Evolutionary conservation across 2,113 vertebrate genomes (phyloP), one percentile per base, ranked within the genome.

Genomic region (Dromaius novaehollandiae): DNA sequence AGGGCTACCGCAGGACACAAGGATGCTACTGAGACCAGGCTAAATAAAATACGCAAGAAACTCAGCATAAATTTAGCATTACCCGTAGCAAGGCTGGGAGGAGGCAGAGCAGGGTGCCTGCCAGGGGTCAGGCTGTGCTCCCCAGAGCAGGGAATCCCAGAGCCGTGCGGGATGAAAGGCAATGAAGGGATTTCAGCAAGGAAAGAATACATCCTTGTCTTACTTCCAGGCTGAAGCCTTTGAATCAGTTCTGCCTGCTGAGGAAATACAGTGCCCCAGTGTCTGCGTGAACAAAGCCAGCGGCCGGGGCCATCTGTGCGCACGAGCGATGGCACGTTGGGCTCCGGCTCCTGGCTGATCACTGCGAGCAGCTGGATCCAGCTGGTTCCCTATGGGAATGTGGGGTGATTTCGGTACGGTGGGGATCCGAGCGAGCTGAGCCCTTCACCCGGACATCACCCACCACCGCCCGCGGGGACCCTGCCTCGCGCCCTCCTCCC

Each of bases 171-270:
- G 14, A 38, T 38, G 38, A 38, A 38, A 88, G 51, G 63, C 82
- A 77, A 0, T 7, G 68, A 80, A 91, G 83, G 86, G 94, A 28
- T 69, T 86, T 88, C 7, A 66, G 63, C 22, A 48, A 88, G 82
- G 80, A 77, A 93, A 95, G 82, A 92, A 95, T 82, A 40, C 63
- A 28, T 83, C 63, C 92, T 94, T 96, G 96, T 90, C 90, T 92
- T 34, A 44, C 81, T 77, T 70, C 58, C 86, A 94, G 82, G 92
- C 95, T 96, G 94, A 9, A 92, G 88, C 71, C 46, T 89, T 88
- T 80, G 88, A 88, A 74, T 93, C 48, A 7, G 63, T 61, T 88
- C 58, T 93, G 95, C 95, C 94, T 74, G 82, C 88, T 69, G 90
- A 36, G 88, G 79, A 88, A 90, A 70, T 0, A 94, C 95, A 90